These are phyloP conservation scores for Pygoscelis antarcticus DNA, from an alignment of 2,113 vertebrate genomes.

Conservation along the genomic window DNA sequence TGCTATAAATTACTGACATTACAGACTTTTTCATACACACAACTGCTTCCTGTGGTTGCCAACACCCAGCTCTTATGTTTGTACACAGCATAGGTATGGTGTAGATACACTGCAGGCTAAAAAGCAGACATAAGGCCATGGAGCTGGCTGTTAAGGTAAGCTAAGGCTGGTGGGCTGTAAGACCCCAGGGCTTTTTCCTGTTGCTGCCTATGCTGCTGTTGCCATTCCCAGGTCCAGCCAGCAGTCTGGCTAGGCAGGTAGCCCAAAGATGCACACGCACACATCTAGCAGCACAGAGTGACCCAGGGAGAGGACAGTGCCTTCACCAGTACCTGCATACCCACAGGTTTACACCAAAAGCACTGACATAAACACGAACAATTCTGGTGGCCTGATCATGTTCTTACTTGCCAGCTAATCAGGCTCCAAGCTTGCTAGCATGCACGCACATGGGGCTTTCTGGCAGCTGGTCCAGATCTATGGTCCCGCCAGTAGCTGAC, in stretches of 20 bases:
- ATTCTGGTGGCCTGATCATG: neutral
- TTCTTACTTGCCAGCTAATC: neutral
- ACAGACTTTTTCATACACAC: neutral
- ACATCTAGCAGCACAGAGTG: neutral
- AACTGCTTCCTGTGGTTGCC: neutral
- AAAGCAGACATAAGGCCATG: neutral
- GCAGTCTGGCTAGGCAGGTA: neutral
- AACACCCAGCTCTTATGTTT: neutral
- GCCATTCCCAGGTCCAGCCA: neutral
- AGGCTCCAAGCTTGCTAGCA: neutral
- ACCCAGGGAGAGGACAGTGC: neutral
- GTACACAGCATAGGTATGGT: too few relatives aligned
- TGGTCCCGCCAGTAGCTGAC: neutral
- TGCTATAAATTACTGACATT: neutral
- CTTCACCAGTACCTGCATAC: neutral
- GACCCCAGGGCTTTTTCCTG: neutral
- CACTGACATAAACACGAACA: neutral
- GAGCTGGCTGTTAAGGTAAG: neutral
- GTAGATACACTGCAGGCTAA: neutral
- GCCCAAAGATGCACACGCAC: neutral
- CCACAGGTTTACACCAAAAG: neutral
- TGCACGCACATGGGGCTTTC: rapidly evolving
- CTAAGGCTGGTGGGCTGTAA: neutral
- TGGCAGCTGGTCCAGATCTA: neutral
- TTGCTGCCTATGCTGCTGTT: neutral